Evolutionary conservation across 2,888 invertebrate genomes (phyloP), one percentile per base, ranked within the genome.

Genomic region (Polydrusus pterygomalis): DNA sequence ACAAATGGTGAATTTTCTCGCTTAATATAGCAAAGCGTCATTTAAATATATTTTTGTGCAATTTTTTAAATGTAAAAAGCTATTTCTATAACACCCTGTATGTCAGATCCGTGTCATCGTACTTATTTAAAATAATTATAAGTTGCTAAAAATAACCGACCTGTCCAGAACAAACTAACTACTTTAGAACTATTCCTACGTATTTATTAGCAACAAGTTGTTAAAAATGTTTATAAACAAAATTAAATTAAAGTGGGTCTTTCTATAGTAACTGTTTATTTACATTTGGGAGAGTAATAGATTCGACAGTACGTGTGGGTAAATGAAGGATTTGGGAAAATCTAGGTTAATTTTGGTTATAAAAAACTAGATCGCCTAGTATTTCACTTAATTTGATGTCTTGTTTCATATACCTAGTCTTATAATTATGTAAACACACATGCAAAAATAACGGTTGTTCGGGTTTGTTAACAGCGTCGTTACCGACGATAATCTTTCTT

Each of bases 191-290:
- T 10, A 25, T 20, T 63, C 34, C 47, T 11, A 63, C 20, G 8
- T n/a, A 54, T 30, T 54, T 54, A 30, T 54, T 54, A 54, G 54
- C 54, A 54, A n/a, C 54, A 54, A 25, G 30, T 25, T 30, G 54
- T 54, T 54, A 54, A 54, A 54, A 54, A 9, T 51, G 54, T 30
- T n/a, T 30, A 54, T 54, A 25, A 30, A 20, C 10, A 51, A 18
- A 11, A 54, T 54, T 25, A 54, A 54, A 54, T 20, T 54, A 54
- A 30, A 30, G 25, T 30, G 20, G n/a, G 25, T 54, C n/a, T n/a
- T 54, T 30, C 25, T 30, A 30, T n/a, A 54, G n/a, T 54, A 54
- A 30, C 25, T 54, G 54, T 54, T 54, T 54, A 51, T 51, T 25
- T 25, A 34, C 8, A 34, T 54, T 54, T 30, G 30, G 54, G 25